Conservation (phyloP, 2,797 vertebrate genomes). For the Tarsius wallacei region DNA sequence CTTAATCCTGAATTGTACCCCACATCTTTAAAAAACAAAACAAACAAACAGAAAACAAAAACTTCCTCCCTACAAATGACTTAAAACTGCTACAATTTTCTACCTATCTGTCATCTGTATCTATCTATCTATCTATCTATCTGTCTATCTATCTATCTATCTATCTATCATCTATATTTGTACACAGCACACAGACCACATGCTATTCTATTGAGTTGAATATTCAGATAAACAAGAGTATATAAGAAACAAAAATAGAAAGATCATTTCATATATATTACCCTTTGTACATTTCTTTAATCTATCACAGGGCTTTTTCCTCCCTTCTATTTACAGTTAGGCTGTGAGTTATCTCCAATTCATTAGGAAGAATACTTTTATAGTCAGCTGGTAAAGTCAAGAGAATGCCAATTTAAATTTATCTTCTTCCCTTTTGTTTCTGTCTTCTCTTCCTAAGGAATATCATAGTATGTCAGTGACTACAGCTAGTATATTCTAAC, state of each 20-base stretch:
- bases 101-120: background rate
- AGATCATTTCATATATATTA: background rate
- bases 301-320: background rate
- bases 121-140: background rate
- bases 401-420: conserved; percentile 40
- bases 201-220: conserved; percentile 4
- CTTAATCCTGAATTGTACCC: no score
- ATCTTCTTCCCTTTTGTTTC: background rate
- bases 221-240: background rate
- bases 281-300: conserved; percentile 30
- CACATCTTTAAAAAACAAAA: no score
- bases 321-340: background rate
- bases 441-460: background rate
- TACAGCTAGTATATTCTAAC: background rate
- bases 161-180: background rate
- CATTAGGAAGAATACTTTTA: conserved; percentile 22
- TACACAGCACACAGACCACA: background rate
- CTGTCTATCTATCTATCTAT: background rate
- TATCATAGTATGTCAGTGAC: background rate
- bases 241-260: background rate
- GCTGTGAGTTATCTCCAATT: background rate
- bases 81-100: background rate
- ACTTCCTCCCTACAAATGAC: background rate
- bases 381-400: background rate
- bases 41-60: no score